A percentile compares a stretch with the other conserved stretches of the same genome.
These are phyloP conservation scores for Odocoileus virginianus DNA, from an alignment of 2,113 vertebrate genomes.

Conservation along the genomic window DNA sequence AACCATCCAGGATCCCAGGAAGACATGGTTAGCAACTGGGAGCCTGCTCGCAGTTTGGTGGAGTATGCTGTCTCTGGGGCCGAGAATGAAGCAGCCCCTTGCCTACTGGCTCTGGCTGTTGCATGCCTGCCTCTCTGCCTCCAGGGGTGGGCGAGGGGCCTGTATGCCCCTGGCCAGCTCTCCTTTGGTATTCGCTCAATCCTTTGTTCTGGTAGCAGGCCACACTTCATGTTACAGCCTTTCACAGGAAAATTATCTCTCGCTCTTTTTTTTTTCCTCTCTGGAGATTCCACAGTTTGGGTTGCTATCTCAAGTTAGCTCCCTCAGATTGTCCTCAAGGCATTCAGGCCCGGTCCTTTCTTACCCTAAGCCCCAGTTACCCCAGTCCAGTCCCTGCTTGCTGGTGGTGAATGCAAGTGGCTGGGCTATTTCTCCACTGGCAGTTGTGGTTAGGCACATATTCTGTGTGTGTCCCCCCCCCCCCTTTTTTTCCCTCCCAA, in stretches of 20 bases:
- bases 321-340: background rate
- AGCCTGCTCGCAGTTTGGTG: background rate
- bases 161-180: background rate
- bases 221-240: background rate
- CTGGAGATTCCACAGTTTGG: background rate
- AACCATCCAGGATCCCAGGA: background rate
- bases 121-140: background rate
- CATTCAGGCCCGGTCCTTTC: background rate
- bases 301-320: background rate
- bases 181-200: background rate
- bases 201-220: background rate
- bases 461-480: background rate
- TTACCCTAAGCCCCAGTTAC: background rate
- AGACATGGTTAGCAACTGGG: background rate
- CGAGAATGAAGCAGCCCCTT: background rate
- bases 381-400: background rate
- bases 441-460: background rate
- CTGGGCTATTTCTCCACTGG: background rate
- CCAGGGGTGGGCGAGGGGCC: background rate
- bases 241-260: background rate
- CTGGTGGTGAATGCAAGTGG: background rate
- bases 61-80: rapidly evolving
- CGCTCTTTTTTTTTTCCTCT: background rate
- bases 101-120: background rate
- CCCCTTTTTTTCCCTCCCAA: rapidly evolving